Percentiles rank a stretch among this genome's conserved stretches.
phyloP scores from a whole-genome alignment of 2,888 invertebrate genomes.

The Orchesella flavescens region DNA sequence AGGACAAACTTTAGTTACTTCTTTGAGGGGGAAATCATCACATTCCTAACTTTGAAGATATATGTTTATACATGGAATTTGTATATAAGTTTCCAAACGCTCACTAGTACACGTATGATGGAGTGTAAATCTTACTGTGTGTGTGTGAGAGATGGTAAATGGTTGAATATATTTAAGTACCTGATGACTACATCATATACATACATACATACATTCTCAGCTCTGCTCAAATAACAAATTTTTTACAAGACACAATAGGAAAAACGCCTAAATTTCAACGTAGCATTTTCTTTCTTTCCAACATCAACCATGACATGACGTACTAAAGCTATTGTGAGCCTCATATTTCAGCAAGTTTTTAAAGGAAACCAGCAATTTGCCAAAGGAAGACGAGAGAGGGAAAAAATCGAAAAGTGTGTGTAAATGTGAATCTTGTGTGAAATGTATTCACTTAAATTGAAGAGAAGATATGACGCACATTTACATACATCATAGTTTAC shows the following conservation, averaged over 20 bases:
- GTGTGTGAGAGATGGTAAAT: too few species aligned
- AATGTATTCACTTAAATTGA: not conserved
- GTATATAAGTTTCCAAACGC: not conserved
- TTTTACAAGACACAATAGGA: not conserved
- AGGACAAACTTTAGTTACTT: constrained; percentile 19
- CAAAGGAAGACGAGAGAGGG: not conserved
- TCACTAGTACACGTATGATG: not conserved
- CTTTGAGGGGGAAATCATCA: constrained; percentile 14
- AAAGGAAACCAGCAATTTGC: not conserved
- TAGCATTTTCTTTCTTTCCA: too few species aligned
- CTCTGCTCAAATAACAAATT: not conserved
- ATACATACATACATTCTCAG: not conserved
- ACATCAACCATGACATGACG: too few species aligned
- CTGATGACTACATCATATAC: not conserved
- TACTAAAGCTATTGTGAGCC: too few species aligned
- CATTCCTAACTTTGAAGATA: not conserved
- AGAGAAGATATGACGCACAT: constrained; percentile 8
- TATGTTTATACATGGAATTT: not conserved
- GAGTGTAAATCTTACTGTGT: not conserved
- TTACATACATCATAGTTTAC: constrained; percentile 17
- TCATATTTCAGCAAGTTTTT: too few species aligned
- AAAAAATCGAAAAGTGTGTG: not conserved
- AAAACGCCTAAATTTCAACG: too few species aligned
- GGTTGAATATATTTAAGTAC: too few species aligned
- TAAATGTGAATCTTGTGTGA: not conserved